Evolutionary conservation across 64 coral and sea anemone species (phyloP).

Genomic region (Astreopora myriophthalma): DNA sequence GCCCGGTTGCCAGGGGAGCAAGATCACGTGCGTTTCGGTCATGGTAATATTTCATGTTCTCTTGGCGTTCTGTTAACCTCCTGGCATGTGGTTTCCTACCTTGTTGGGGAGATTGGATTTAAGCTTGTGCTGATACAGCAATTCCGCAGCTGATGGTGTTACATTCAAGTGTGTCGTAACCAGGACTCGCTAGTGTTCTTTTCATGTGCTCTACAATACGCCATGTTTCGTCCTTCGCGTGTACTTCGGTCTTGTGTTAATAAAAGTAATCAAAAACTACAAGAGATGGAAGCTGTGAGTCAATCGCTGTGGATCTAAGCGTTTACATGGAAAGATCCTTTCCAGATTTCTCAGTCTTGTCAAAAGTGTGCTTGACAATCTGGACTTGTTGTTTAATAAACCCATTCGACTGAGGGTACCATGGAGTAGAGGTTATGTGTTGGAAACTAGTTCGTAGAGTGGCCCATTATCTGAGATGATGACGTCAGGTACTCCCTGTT

Average conservation of each 20-base stretch:
- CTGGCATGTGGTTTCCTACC: neutral
- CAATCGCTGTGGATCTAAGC: conserved; percentile 27
- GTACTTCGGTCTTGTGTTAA: no score
- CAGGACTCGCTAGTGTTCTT: no score
- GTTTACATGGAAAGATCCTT: neutral
- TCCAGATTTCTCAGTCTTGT: conserved; percentile 18
- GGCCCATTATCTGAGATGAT: conserved; percentile 24
- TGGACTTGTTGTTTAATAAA: neutral
- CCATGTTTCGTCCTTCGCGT: no score
- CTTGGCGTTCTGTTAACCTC: no score
- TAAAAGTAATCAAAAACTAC: no score
- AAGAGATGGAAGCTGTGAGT: conserved; percentile 13
- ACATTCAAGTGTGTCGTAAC: no score
- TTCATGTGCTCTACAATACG: no score
- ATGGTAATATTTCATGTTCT: neutral
- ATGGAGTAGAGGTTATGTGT: conserved; percentile 24
- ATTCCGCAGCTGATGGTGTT: no score
- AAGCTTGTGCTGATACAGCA: neutral
- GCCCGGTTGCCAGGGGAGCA: no score
- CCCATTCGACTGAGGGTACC: conserved; percentile 45
- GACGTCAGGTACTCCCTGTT: conserved; percentile 32
- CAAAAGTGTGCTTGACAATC: no score
- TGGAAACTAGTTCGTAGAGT: neutral
- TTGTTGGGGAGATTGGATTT: neutral
- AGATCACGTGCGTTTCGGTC: no score